phyloP scores from a whole-genome alignment of 2,113 vertebrate species.

The Melanostigma gelatinosum region DNA sequence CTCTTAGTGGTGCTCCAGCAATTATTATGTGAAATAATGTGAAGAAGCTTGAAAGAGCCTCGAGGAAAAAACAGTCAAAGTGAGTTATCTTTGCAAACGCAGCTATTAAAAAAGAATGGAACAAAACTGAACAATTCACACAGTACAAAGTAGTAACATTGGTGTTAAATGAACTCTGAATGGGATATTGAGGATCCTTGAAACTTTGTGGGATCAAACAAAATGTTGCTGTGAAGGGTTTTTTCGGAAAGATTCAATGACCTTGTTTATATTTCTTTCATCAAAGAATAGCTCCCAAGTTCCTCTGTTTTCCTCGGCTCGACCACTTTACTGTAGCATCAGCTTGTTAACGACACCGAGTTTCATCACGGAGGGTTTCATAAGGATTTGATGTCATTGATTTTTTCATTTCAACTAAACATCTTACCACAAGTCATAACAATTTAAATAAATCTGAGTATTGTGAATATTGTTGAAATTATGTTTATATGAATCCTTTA shows the following conservation, averaged over 20 bases:
- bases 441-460: background rate
- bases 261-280: conserved; percentile 24
- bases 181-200: conserved; percentile 16
- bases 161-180: conserved; percentile 30
- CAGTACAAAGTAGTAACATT: conserved; percentile 1
- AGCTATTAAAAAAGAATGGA: conserved; percentile 2
- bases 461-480: background rate
- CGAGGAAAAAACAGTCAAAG: conserved; percentile 16
- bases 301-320: background rate
- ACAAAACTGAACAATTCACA: conserved; percentile 6
- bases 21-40: conserved; percentile 10
- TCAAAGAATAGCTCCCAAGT: conserved; percentile 2
- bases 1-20: conserved; percentile 13
- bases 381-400: background rate
- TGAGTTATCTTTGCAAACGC: conserved; percentile 5
- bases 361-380: background rate
- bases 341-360: conserved; percentile 2
- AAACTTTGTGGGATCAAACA: conserved; percentile 23
- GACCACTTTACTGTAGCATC: background rate
- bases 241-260: background rate
- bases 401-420: background rate
- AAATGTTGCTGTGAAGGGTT: conserved; percentile 12
- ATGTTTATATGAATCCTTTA: background rate
- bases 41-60: conserved; percentile 12
- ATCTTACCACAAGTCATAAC: background rate